Base-by-base conservation (phyloP, 2,113 vertebrate genomes). In the Willisornis vidua region DNA sequence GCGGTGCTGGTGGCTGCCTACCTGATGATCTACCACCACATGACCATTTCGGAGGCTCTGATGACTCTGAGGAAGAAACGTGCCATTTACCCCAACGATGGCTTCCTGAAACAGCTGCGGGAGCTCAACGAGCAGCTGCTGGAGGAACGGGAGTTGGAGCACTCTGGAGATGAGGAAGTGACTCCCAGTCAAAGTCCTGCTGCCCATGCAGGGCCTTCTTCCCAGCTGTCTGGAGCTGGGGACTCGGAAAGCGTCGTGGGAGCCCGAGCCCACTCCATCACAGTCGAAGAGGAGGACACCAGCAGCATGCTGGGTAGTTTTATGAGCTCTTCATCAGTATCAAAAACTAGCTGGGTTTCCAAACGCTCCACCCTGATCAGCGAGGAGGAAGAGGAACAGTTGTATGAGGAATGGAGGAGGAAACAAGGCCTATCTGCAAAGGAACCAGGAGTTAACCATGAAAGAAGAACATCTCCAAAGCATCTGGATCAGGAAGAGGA, bases 1-100 rank as follows among this genome's bases (percentile, higher is more conserved):
- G 99, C 99, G 1, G 98, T 98, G 79, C 97, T 99, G 68, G 99
- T 99, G 71, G 98, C 98, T 3, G 99, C 99, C 86, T 99, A 99
- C 96, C 98, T 99, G 86, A 99, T 99, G 99, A 99, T 99, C 95
- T 99, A 99, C 97, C 99, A 99, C 89, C 98, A 98, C 91, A 99
- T 99, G 99, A 98, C 97, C 33, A 80, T 99, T 92, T 98, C 99
- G 97, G 98, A 99, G 83, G 99, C 99, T 3, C 89, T 99, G 94
- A 98, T 98, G 76, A 97, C 99, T 4, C 92, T 99, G 61, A 98
- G 99, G 67, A 99, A 98, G 93, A 99, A 99, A 78, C 98, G 99
- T 1, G 96, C 99, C 86, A 98, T 99, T 97, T 98, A 98, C 94
- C 99, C 99, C 92, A 99, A 99, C 0, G 99, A 99, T 0, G 99